Conservation (phyloP, 2,113 vertebrate genomes). For the Corythaixoides concolor region DNA sequence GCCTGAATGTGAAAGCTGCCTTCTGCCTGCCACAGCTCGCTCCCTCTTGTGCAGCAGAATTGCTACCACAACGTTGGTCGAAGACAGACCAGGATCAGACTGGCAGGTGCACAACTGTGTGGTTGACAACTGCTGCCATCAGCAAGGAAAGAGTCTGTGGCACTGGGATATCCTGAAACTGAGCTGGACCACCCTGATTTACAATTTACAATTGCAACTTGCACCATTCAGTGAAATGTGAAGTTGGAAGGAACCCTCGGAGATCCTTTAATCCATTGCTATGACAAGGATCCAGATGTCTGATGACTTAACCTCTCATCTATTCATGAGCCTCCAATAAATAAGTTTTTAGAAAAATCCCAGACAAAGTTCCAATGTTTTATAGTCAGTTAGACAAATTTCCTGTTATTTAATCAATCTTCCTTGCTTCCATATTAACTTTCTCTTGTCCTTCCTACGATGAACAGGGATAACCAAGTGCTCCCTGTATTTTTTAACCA, state of each 20-base stretch:
- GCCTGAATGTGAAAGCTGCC: background rate
- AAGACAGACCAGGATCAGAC: background rate
- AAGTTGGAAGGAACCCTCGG: background rate
- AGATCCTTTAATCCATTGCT: slow-evolving; percentile 4
- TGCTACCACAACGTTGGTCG: background rate
- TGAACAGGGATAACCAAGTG: background rate
- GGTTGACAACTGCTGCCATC: background rate
- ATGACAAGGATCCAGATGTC: background rate
- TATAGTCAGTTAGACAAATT: background rate
- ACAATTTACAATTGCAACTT: background rate
- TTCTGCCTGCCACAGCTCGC: background rate
- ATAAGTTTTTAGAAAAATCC: background rate
- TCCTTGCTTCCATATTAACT: background rate
- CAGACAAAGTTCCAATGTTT: background rate
- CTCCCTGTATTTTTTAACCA: background rate
- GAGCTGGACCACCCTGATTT: background rate
- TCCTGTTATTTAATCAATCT: background rate
- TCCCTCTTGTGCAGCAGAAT: background rate
- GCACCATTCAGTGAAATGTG: background rate
- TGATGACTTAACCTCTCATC: background rate
- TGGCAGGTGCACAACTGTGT: background rate
- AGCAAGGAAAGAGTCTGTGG: background rate
- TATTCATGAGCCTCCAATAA: background rate
- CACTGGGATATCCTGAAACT: background rate
- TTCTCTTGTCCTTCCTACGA: background rate